phyloP scores from a whole-genome alignment of 2,888 invertebrate genomes.

The Polia nebulosa region DNA sequence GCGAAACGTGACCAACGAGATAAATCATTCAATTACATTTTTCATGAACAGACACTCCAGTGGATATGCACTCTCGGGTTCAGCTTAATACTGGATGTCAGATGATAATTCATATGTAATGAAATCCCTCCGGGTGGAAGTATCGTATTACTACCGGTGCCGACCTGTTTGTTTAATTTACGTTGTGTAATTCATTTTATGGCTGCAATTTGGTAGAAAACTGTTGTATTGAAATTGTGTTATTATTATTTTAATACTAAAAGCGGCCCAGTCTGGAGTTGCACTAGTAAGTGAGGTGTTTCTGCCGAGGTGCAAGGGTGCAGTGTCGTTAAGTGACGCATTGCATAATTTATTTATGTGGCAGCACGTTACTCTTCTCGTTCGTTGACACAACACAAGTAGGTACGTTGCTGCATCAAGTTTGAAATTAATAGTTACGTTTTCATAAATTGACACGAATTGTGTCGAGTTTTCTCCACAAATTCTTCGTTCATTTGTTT shows the following conservation, averaged over 20 bases:
- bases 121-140: slow-evolving; percentile 61
- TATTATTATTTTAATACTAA: background rate
- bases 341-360: slow-evolving; percentile 89
- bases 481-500: background rate
- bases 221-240: slow-evolving; percentile 1
- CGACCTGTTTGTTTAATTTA: slow-evolving; percentile 67
- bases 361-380: slow-evolving; percentile 85
- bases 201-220: slow-evolving; percentile 25
- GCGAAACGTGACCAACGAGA: slow-evolving; percentile 88
- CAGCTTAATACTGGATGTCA: slow-evolving; percentile 64
- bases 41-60: slow-evolving; percentile 81
- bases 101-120: slow-evolving; percentile 66
- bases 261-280: slow-evolving; percentile 7
- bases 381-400: slow-evolving; percentile 75
- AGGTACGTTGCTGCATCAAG: slow-evolving; percentile 55
- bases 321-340: slow-evolving; percentile 82
- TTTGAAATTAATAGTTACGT: slow-evolving; percentile 7
- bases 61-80: slow-evolving; percentile 68
- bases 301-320: slow-evolving; percentile 66
- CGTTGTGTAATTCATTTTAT: slow-evolving; percentile 35
- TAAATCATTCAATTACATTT: slow-evolving; percentile 90
- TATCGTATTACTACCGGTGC: slow-evolving; percentile 48
- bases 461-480: background rate
- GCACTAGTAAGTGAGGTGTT: slow-evolving; percentile 31
- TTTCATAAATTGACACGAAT: background rate